A percentile compares a stretch with the other conserved stretches of the same genome.
These are phyloP conservation scores for Zosterops japonicus DNA, from an alignment of 2,113 vertebrate species.

Conservation along the genomic window DNA sequence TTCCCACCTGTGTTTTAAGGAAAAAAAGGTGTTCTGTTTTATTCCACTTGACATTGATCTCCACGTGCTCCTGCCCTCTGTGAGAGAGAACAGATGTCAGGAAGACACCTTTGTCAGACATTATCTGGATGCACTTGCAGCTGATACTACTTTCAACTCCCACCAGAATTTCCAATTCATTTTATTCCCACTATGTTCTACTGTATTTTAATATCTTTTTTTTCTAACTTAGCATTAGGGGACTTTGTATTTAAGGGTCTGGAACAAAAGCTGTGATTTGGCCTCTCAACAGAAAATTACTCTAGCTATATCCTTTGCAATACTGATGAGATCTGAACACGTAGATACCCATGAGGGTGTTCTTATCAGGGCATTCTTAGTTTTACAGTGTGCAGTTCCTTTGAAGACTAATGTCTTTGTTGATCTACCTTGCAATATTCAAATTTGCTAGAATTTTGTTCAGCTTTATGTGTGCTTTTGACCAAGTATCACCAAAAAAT, in stretches of 20 bases:
- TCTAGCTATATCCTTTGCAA: background rate
- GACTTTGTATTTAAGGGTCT: background rate
- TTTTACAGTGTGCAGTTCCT: background rate
- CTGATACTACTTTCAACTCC: background rate
- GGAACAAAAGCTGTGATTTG: background rate
- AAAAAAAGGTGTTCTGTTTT: background rate
- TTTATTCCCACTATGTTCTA: background rate
- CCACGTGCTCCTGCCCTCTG: background rate
- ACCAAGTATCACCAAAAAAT: background rate
- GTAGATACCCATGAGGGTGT: background rate
- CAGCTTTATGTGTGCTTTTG: background rate
- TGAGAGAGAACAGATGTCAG: background rate
- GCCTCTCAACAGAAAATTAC: background rate
- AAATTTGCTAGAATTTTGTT: background rate
- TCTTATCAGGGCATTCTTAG: background rate
- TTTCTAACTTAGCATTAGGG: background rate
- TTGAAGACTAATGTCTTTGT: background rate
- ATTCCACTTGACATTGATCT: background rate
- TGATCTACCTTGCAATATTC: background rate
- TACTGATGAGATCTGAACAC: background rate
- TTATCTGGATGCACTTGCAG: background rate
- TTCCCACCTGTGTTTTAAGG: conserved; percentile 9
- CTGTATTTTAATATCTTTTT: background rate
- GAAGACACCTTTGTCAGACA: background rate
- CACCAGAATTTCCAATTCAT: background rate